These are phyloP conservation scores for Coccyzus lansbergi DNA, from an alignment of 2,797 vertebrate genomes.

Conservation along the genomic window DNA sequence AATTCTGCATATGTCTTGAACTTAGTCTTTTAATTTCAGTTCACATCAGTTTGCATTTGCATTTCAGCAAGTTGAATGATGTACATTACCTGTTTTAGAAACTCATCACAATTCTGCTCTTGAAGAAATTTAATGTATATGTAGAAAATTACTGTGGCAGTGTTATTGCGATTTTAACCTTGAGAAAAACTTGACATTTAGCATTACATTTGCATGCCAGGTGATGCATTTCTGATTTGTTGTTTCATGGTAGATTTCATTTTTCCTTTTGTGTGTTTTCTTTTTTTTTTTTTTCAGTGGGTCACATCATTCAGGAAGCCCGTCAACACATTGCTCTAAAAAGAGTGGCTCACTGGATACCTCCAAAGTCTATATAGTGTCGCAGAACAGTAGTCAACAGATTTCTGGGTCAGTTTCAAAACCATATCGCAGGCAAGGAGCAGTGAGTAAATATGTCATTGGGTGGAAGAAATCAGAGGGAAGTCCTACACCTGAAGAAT, in stretches of 20 bases:
- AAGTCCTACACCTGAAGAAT: constrained; percentile 85
- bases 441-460: constrained; percentile 80
- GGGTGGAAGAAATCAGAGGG: constrained; percentile 86
- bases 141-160: neutral
- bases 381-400: constrained; percentile 79
- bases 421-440: constrained; percentile 79
- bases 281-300: constrained; percentile 80
- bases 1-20: neutral
- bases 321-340: constrained; percentile 86
- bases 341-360: constrained; percentile 88
- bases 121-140: neutral
- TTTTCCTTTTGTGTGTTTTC: neutral
- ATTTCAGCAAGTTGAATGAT: neutral
- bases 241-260: neutral
- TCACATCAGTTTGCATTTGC: neutral
- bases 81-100: neutral
- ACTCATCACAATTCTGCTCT: neutral
- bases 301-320: constrained; percentile 92
- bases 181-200: neutral
- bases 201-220: neutral
- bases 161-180: neutral
- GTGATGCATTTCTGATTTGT: rapidly evolving
- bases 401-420: constrained; percentile 77
- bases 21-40: neutral
- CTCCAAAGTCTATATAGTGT: constrained; percentile 92